Evolutionary conservation across 2,888 invertebrate genomes (phyloP).

Genomic region (Argyra leucocephala): DNA sequence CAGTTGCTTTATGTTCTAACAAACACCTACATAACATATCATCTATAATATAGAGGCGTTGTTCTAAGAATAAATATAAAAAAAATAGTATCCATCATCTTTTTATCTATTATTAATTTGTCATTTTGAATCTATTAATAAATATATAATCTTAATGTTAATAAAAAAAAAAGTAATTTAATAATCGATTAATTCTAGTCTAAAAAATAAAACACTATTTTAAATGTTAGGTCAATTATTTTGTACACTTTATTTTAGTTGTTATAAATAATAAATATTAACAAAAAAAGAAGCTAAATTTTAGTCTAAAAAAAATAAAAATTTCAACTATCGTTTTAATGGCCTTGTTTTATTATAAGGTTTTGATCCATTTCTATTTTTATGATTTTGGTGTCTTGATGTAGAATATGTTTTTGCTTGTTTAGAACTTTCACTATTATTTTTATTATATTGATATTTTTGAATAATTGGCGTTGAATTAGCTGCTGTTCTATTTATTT

Average conservation of each 20-base stretch:
- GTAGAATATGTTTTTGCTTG: neutral
- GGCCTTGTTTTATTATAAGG: neutral
- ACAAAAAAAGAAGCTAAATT: neutral
- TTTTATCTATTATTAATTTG: no score
- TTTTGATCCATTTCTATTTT: neutral
- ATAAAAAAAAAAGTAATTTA: no score
- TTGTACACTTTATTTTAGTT: neutral
- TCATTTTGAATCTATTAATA: no score
- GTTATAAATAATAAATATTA: neutral
- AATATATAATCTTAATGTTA: no score
- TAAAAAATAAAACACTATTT: no score
- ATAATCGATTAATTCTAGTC: no score
- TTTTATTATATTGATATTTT: constrained; percentile 53
- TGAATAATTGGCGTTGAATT: constrained; percentile 58
- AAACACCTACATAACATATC: no score
- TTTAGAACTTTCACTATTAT: constrained; percentile 27
- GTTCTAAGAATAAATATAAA: no score
- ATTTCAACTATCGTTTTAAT: neutral
- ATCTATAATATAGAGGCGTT: no score
- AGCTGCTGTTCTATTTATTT: constrained; percentile 60
- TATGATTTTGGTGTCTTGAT: neutral
- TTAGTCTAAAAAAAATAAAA: neutral
- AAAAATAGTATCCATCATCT: no score
- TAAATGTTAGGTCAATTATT: neutral
- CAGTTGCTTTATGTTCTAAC: no score